Evolutionary conservation across 2,888 invertebrate genomes (phyloP).

Genomic region (Bugulina stolonifera): DNA sequence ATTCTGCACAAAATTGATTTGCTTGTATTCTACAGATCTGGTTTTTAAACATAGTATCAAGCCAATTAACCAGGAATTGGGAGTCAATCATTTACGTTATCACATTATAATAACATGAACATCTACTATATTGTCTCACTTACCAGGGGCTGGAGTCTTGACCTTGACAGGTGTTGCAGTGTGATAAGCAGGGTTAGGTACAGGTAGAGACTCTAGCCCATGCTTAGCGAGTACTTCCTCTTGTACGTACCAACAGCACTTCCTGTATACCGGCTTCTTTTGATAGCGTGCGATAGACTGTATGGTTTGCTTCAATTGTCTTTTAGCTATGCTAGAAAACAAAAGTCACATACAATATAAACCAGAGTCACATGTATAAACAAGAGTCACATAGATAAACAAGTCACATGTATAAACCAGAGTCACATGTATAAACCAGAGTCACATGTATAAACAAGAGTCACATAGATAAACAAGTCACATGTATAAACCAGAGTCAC

Average conservation of each 20-base stretch:
- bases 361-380: too few species aligned
- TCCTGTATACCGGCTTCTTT: constrained; percentile 57
- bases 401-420: too few species aligned
- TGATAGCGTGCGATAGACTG: constrained; percentile 62
- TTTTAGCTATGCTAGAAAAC: constrained; percentile 41
- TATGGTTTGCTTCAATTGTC: constrained; percentile 53
- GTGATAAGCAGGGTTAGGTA: constrained; percentile 54
- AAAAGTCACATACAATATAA: too few species aligned
- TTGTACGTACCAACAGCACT: constrained; percentile 64
- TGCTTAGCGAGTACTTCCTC: constrained; percentile 59
- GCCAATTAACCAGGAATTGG: neutral
- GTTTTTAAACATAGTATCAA: neutral
- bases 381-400: too few species aligned
- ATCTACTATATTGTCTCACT: neutral
- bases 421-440: too few species aligned
- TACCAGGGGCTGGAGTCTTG: neutral
- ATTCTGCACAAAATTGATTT: too few species aligned
- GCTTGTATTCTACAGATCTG: too few species aligned
- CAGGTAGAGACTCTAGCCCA: constrained; percentile 54
- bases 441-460: too few species aligned
- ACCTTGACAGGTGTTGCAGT: neutral
- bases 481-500: too few species aligned
- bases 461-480: too few species aligned
- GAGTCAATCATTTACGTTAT: too few species aligned
- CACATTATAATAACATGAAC: too few species aligned